Conservation (phyloP, 2,797 vertebrate species). For the Neosalanx taihuensis region DNA sequence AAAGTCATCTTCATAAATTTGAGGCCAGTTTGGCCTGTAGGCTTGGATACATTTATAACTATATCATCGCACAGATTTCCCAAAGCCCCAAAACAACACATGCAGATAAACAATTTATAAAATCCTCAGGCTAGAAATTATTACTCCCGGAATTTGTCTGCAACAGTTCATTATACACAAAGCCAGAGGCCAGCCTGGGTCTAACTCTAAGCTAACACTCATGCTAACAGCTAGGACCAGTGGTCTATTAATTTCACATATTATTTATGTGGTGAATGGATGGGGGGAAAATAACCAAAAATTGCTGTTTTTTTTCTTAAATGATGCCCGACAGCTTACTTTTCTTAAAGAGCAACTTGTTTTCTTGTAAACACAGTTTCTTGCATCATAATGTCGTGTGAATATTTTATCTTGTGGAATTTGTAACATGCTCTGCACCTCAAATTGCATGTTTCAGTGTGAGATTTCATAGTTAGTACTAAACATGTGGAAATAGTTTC, state of each 20-base stretch:
- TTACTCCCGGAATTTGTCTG: conserved; percentile 49
- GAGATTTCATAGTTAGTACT: background rate
- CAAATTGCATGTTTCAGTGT: background rate
- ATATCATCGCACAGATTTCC: conserved; percentile 25
- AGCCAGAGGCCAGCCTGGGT: conserved; percentile 17
- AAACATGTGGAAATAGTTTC: background rate
- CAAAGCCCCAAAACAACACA: conserved; percentile 21
- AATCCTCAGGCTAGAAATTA: conserved; percentile 40
- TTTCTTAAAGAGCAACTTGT: background rate
- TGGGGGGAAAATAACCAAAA: background rate
- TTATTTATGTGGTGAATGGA: conserved; percentile 6
- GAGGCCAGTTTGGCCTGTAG: conserved; percentile 5
- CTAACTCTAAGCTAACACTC: conserved; percentile 16
- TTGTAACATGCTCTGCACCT: background rate
- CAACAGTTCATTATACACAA: conserved; percentile 51
- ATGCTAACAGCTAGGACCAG: conserved; percentile 21
- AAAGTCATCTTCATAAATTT: conserved; percentile 28
- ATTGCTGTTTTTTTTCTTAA: conserved; percentile 12
- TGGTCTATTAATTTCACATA: conserved; percentile 15
- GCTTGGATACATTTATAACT: conserved; percentile 11
- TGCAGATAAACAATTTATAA: conserved; percentile 25
- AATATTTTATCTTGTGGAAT: background rate
- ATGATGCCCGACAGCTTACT: background rate
- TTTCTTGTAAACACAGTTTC: background rate
- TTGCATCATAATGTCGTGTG: background rate